Conservation (phyloP, 2,113 vertebrate species). For the Phocoena phocoena region DNA sequence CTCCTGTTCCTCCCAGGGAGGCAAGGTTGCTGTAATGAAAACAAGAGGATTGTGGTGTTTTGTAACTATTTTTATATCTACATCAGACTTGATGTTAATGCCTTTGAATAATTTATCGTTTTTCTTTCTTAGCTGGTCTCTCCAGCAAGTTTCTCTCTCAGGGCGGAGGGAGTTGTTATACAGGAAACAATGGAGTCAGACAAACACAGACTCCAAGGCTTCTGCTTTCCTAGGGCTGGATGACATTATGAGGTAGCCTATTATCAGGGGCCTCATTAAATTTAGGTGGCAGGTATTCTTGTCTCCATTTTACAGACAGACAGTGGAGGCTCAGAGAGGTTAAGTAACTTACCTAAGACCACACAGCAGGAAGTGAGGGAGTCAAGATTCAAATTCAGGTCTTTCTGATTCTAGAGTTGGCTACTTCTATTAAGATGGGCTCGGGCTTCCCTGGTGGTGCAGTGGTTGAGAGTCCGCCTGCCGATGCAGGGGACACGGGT, state of each 20-base stretch:
- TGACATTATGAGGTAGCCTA: background rate
- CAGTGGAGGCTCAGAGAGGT: background rate
- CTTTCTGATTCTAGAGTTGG: background rate
- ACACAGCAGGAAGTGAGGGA: background rate
- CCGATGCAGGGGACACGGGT: too few relatives aligned
- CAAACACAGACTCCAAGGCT: constrained; percentile 44
- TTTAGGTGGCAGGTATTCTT: background rate
- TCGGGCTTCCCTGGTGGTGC: background rate
- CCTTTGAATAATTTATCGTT: constrained; percentile 87
- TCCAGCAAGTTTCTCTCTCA: constrained; percentile 77
- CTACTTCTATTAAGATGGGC: background rate
- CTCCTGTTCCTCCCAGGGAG: constrained; percentile 67
- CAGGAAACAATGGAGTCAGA: constrained; percentile 72
- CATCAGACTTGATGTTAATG: constrained; percentile 84
- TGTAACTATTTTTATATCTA: constrained; percentile 87
- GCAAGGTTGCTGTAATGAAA: constrained; percentile 81
- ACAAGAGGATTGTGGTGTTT: constrained; percentile 76
- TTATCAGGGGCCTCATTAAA: background rate
- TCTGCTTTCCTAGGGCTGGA: background rate
- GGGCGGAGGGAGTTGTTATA: constrained; percentile 62
- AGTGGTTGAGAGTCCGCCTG: too few relatives aligned
- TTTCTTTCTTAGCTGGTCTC: constrained; percentile 84
- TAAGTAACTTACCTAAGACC: background rate
- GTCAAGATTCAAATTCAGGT: background rate
- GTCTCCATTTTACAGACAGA: background rate